Base-by-base conservation (phyloP, 2,888 invertebrate species). In the Drosophila niveifrons region DNA sequence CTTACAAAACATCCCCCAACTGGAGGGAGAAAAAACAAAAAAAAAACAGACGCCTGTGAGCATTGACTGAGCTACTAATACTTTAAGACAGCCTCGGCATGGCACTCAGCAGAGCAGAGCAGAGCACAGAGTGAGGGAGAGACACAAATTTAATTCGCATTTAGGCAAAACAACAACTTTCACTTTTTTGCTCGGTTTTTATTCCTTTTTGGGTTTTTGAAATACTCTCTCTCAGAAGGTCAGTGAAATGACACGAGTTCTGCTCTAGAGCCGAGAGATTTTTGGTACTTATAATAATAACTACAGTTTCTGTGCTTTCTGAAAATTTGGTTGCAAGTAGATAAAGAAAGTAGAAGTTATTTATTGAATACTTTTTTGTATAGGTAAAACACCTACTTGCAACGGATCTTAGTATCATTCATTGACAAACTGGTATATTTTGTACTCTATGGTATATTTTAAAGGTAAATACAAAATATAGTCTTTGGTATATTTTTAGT, bases 61-160 rank as follows among this genome's bases (percentile, higher is more conserved):
- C 68, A 65, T 68, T 75, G 69, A 73, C 77, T 79, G 75, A 72
- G 80, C 72, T 67, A 71, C 70, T 84, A 84, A 84, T 84, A 84
- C 86, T 88, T 88, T 88, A 88, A 82, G 88, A 82, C 88, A 76
- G 68, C 58, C 74, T 56, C 55, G 18, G 55, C 44, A 64, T 53
- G 48, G 64, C 62, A 57, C 76, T 72, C 64, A 36, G 47, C 51
- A n/a, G 36, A 11, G 23, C 23, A 6, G 6, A n/a, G 18, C 11
- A n/a, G 46, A 43, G 6, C 36, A 31, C 11, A n/a, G 46, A 43
- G 9, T 9, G 18, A 46, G 46, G 6, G 23, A 36, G 52, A 52
- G 46, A 70, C 63, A 67, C 88, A 77, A 84, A 84, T 84, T 84
- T 85, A 84, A 88, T 85, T 84, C 83, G 82, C 86, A 84, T 84